Percentiles rank a stretch among this genome's conserved stretches.
These are phyloP conservation scores for Pilophorus perplexus DNA, from an alignment of 2,888 invertebrate species.

Conservation along the genomic window DNA sequence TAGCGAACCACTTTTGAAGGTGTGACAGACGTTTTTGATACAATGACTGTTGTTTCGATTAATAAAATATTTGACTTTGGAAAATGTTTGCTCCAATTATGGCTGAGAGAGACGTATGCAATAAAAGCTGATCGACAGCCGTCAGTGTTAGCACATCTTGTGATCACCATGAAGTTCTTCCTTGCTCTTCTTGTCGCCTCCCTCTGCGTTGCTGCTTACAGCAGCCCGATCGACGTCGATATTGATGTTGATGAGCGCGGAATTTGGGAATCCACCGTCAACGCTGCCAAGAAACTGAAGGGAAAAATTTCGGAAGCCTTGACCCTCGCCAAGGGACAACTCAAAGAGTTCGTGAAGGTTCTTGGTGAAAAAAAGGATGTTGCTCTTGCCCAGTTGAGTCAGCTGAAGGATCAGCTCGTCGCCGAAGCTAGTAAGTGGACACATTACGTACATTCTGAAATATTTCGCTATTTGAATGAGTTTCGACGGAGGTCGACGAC, in stretches of 20 bases:
- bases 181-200: slow-evolving; percentile 7
- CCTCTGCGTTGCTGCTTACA: slow-evolving; percentile 14
- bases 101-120: neutral
- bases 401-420: slow-evolving; percentile 6
- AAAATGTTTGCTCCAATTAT: neutral
- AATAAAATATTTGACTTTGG: too few species aligned
- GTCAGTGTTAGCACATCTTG: too few species aligned
- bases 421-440: slow-evolving; percentile 14
- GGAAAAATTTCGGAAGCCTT: neutral
- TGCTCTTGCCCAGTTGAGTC: neutral
- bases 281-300: slow-evolving; percentile 1
- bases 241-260: neutral
- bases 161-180: slow-evolving; percentile 22
- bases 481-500: too few species aligned
- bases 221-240: neutral
- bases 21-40: too few species aligned
- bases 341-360: slow-evolving; percentile 13
- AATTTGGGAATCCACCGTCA: neutral
- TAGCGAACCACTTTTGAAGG: too few species aligned
- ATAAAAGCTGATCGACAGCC: too few species aligned
- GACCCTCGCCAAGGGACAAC: slow-evolving; percentile 10
- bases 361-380: slow-evolving; percentile 11
- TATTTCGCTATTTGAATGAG: neutral
- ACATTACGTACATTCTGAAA: neutral
- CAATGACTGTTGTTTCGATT: neutral